Evolutionary conservation across 2,113 vertebrate species (phyloP), one percentile per base, ranked within the genome.

Genomic region (Oostethus manadensis): DNA sequence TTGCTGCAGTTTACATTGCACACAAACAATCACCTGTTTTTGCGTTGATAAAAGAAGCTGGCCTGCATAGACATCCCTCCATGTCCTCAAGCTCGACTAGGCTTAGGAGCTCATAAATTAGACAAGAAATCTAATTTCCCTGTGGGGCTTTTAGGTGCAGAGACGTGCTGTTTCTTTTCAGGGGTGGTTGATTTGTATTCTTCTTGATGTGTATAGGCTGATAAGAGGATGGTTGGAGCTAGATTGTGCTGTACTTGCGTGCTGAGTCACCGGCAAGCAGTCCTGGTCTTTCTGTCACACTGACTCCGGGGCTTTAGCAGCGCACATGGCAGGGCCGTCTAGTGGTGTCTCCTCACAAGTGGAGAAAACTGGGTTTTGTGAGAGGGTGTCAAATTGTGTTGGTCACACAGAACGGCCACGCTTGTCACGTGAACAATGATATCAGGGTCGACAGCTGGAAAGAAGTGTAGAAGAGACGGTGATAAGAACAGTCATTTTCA

Each of bases 61-160:
- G 48, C 48, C 23, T 68, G 53, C 56, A 51, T 73, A 60, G 48
- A 74, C 40, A 38, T 66, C 68, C 76, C 69, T 67, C 60, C 40
- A 56, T 73, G 71, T 85, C 84, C 70, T 74, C 58, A 17, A 61
- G 79, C 81, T 73, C 58, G 46, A 42, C 65, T 48, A 50, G 69
- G 76, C 72, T 76, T 50, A 74, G 64, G 54, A 73, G 81, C 85
- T 83, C 74, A 78, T 83, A 74, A 83, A 87, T 84, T 81, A 84
- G 79, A 81, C 70, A 72, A 73, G 81, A 72, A 85, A 85, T 84
- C 73, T 78, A 79, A 85, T 87, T 83, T 84, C 79, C 82, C 79
- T 76, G 70, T 69, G 73, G 83, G 84, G 67, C 68, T 85, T 71
- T 76, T 64, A 58, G 69, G 67, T 61, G 64, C 60, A 4, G 51